Base-by-base conservation (phyloP, 2,888 invertebrate genomes). In the Dichetophora obliterata region DNA sequence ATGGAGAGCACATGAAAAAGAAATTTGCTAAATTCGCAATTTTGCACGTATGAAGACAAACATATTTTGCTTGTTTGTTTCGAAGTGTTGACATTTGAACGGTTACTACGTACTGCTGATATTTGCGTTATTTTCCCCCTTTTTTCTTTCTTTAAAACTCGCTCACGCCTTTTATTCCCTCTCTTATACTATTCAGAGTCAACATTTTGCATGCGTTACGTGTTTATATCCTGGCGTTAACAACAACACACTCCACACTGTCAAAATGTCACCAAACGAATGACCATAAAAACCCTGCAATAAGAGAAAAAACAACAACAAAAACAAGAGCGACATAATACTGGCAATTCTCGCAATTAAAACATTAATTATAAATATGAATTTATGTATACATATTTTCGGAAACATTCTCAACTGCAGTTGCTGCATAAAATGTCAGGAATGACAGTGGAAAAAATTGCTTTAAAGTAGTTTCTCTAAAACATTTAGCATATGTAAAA, bases 211-310 rank as follows among this genome's bases (percentile, higher is more conserved):
- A 27, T 27, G 54, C 52, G 31, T 22, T 52, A 52, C 52, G 48
- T 68, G 14, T 43, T 16, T 27, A 24, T 70, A 14, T 4, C 16
- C 54, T 57, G n/a, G 52, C 27, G 69, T 27, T 50, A 31, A 70
- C 69, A 52, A 63, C 63, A 31, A 14, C 24, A 59, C 57, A 59
- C 24, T 27, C 24, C 24, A 59, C 11, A 31, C 63, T 73, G 73
- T 77, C 75, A 37, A 70, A 22, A 9, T 77, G 77, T 66, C 77
- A 54, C 19, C 57, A 37, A 8, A 19, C 2, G 50, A 65, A 50
- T 72, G 75, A 43, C 63, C 65, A 43, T 43, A 57, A 31, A 69
- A 69, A 57, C 75, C 73, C 43, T 61, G 50, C 70, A 54, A 57
- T 52, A 61, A 52, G 59, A 75, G 43, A n/a, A n/a, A n/a, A n/a